A percentile compares a stretch with the other conserved stretches of the same genome.
phyloP scores from a whole-genome alignment of 2,113 vertebrate genomes.

The Amblyopsis rosae region DNA sequence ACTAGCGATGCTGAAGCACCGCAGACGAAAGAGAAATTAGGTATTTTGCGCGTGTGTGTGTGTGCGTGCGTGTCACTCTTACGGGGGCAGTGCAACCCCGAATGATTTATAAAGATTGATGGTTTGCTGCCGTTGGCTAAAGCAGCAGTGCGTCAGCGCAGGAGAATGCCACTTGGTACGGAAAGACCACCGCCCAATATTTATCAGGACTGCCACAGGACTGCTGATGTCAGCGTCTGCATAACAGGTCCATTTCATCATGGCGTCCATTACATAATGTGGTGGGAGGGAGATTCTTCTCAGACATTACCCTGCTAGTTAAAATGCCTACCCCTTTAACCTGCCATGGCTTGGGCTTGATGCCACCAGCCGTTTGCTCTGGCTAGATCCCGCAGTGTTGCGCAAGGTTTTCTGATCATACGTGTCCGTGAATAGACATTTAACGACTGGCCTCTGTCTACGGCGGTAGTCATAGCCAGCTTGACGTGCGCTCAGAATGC shows the following conservation, averaged over 20 bases:
- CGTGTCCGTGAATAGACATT: no score
- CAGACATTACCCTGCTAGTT: no score
- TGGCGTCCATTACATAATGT: no score
- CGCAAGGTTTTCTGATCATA: no score
- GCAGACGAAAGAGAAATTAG: constrained; percentile 14
- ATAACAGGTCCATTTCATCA: background rate
- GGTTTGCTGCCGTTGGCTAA: constrained; percentile 31
- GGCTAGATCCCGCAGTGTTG: no score
- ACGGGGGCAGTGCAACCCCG: constrained; percentile 32
- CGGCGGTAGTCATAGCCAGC: no score
- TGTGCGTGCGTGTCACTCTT: background rate
- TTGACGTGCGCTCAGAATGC: no score
- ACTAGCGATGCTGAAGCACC: constrained; percentile 22
- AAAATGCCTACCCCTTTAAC: no score
- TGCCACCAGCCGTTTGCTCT: no score
- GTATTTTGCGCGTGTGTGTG: constrained; percentile 10
- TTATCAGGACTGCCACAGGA: background rate
- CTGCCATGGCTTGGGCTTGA: no score
- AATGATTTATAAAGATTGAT: constrained; percentile 69
- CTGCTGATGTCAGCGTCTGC: background rate
- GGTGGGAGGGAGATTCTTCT: no score
- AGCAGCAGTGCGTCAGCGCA: constrained; percentile 34
- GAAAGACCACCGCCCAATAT: constrained; percentile 16
- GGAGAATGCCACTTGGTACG: constrained; percentile 43
- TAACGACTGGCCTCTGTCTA: no score